phyloP scores from a whole-genome alignment of 1,140 invertebrate genomes.

The Pentalonia nigronervosa region DNA sequence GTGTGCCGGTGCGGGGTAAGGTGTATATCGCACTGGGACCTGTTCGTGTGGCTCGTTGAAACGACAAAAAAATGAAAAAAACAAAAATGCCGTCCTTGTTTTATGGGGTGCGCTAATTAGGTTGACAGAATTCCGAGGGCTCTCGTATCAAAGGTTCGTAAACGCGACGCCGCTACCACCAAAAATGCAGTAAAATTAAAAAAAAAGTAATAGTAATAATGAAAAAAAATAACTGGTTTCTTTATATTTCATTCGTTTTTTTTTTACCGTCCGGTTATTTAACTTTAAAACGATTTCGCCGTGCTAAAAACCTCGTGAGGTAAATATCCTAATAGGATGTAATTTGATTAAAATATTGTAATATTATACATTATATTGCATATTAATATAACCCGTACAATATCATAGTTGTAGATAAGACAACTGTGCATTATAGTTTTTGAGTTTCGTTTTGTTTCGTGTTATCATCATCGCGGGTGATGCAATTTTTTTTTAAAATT shows the following conservation, averaged over 20 bases:
- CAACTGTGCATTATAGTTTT: not conserved
- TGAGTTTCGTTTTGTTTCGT: not conserved
- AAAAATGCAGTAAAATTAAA: conserved; percentile 29
- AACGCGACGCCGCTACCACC: conserved; percentile 20
- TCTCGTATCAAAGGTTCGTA: conserved; percentile 55
- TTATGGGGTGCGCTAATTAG: conserved; percentile 49
- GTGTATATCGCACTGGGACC: not conserved
- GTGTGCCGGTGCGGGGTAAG: no score
- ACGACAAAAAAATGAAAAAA: conserved; percentile 26
- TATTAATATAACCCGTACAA: not conserved
- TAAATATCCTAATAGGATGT: no score
- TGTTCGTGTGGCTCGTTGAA: conserved; percentile 27
- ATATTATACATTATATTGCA: not conserved
- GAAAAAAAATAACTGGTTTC: conserved; percentile 32
- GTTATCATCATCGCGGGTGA: not conserved
- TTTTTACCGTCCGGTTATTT: not conserved
- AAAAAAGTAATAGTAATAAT: conserved; percentile 20
- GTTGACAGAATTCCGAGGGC: conserved; percentile 37
- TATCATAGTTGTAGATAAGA: not conserved
- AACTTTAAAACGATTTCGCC: conserved; percentile 25
- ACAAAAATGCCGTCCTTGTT: conserved; percentile 5
- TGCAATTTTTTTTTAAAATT: no score
- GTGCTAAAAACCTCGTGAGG: not conserved
- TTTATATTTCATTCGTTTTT: not conserved
- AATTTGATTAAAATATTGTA: not conserved